These are phyloP conservation scores for Pseudoips prasinana DNA, from an alignment of 2,888 invertebrate species.

Conservation along the genomic window DNA sequence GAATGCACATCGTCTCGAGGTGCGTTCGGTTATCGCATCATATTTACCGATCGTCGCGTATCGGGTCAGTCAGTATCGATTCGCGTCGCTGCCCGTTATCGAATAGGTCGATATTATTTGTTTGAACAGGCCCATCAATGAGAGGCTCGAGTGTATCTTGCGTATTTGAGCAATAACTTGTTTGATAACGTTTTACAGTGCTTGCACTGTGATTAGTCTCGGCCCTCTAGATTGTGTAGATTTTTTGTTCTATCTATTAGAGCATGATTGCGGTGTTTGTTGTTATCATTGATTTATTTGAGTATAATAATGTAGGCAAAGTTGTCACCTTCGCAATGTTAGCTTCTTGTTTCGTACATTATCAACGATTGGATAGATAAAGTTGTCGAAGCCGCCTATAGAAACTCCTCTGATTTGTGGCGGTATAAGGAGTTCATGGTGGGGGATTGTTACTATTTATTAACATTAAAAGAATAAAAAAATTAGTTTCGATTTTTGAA, in stretches of 20 bases:
- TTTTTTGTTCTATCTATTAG: conserved; percentile 59
- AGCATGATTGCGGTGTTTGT: conserved; percentile 34
- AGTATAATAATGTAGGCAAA: conserved; percentile 18
- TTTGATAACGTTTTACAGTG: conserved; percentile 69
- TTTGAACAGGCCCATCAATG: conserved; percentile 72
- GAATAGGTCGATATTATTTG: conserved; percentile 73
- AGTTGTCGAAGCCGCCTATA: too few relatives aligned
- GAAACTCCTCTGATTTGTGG: too few relatives aligned
- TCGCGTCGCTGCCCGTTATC: conserved; percentile 58
- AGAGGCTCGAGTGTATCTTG: conserved; percentile 68
- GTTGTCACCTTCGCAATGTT: too few relatives aligned
- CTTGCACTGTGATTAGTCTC: conserved; percentile 66
- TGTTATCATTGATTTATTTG: conserved; percentile 23
- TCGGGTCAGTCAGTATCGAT: conserved; percentile 73
- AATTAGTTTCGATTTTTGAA: too few relatives aligned
- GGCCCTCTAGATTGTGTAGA: conserved; percentile 57
- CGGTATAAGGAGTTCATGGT: too few relatives aligned
- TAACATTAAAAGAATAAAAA: too few relatives aligned
- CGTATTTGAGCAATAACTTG: conserved; percentile 78
- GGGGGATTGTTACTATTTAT: too few relatives aligned
- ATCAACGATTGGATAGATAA: too few relatives aligned
- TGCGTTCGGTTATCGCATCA: conserved; percentile 53
- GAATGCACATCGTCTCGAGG: conserved; percentile 19
- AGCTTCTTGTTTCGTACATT: too few relatives aligned
- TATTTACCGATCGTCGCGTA: conserved; percentile 58